These are phyloP conservation scores for Corythucha ciliata DNA, from an alignment of 2,888 invertebrate genomes.

Conservation along the genomic window DNA sequence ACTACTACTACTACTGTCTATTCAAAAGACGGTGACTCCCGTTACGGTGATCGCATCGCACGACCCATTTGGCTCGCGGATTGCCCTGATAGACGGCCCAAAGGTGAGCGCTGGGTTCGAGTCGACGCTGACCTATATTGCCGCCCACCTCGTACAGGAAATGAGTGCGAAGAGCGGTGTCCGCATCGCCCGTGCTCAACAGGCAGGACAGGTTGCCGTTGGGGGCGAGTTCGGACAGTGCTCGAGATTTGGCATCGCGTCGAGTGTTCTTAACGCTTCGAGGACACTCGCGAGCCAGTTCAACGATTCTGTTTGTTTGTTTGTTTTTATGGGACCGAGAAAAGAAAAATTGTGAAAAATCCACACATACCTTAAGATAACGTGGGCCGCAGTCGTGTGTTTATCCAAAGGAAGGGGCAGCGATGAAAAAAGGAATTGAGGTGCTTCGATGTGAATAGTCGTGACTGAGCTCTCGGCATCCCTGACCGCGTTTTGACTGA, in stretches of 20 bases:
- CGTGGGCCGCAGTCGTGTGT: conserved; percentile 44
- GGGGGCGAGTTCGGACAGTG: conserved; percentile 38
- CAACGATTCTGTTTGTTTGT: conserved; percentile 32
- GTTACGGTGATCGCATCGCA: conserved; percentile 40
- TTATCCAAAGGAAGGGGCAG: conserved; percentile 42
- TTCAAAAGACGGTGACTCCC: conserved; percentile 33
- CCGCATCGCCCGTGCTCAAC: conserved; percentile 40
- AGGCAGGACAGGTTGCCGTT: conserved; percentile 41
- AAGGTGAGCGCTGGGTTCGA: conserved; percentile 39
- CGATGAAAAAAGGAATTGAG: conserved; percentile 40
- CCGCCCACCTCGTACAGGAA: conserved; percentile 47
- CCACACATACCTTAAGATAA: conserved; percentile 42
- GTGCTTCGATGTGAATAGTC: conserved; percentile 40
- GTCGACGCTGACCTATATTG: conserved; percentile 43
- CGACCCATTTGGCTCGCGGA: conserved; percentile 40
- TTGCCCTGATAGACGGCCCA: conserved; percentile 40
- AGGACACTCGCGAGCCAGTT: conserved; percentile 31
- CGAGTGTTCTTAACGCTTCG: conserved; percentile 29
- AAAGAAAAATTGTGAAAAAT: not conserved
- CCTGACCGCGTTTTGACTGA: conserved; percentile 26
- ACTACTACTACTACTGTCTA: too few species aligned
- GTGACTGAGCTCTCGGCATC: conserved; percentile 33
- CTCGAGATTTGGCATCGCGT: conserved; percentile 37
- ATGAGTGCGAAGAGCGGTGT: conserved; percentile 41
- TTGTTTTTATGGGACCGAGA: not conserved